Percentiles rank a stretch among this genome's conserved stretches.
Evolutionary conservation across 1,140 invertebrate species (phyloP).

Genomic region (Drosophila bocqueti): DNA sequence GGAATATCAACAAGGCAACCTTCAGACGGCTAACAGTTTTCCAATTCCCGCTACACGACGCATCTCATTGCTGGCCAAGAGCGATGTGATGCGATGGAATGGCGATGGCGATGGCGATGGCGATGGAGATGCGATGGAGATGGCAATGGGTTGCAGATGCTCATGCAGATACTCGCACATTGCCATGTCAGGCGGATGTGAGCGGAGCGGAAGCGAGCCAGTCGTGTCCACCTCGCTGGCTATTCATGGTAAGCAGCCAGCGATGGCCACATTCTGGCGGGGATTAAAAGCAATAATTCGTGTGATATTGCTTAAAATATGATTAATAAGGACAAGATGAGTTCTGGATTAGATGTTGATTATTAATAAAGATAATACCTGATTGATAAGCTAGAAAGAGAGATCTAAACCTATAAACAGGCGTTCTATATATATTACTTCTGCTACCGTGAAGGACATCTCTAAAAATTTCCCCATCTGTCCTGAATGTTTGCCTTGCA

Average conservation of each 20-base stretch:
- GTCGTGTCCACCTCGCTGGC: slow-evolving; percentile 10
- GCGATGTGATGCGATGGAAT: slow-evolving; percentile 26
- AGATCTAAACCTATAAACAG: neutral
- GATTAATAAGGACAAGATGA: neutral
- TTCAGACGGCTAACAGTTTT: slow-evolving; percentile 61
- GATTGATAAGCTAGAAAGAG: too few species aligned
- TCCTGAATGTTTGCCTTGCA: slow-evolving; percentile 48
- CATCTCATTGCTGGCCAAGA: slow-evolving; percentile 56
- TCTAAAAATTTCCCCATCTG: slow-evolving; percentile 8
- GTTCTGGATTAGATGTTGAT: neutral
- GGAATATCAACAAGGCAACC: slow-evolving; percentile 54
- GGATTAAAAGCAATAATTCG: neutral
- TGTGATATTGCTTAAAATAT: neutral
- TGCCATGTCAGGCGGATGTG: slow-evolving; percentile 5
- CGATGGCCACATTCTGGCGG: neutral
- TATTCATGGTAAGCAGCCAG: neutral
- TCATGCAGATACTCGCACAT: slow-evolving; percentile 10
- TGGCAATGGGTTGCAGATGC: neutral
- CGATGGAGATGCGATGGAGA: slow-evolving; percentile 13
- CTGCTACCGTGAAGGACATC: neutral
- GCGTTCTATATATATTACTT: neutral
- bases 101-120: neutral
- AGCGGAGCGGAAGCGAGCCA: slow-evolving; percentile 1
- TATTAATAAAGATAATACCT: neutral
- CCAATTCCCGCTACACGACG: slow-evolving; percentile 61